A percentile compares a stretch with the other conserved stretches of the same genome.
Evolutionary conservation across 2,797 vertebrate species (phyloP).

Genomic region (Graptemys geographica): DNA sequence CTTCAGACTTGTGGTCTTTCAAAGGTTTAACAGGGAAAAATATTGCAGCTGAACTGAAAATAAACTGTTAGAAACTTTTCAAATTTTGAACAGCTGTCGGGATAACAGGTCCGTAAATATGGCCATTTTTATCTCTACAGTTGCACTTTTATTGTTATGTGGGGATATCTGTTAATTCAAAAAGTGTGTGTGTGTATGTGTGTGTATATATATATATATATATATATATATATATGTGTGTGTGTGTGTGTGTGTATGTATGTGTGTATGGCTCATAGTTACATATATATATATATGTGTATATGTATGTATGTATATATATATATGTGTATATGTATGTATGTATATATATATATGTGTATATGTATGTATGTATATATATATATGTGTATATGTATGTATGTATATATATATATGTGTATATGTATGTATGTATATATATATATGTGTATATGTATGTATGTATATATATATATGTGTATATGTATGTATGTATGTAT

Average conservation of each 20-base stretch:
- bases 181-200: neutral
- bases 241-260: neutral
- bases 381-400: too few relatives aligned
- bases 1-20: neutral
- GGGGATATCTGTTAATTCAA: neutral
- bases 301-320: too few relatives aligned
- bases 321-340: too few relatives aligned
- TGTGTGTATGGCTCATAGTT: too few relatives aligned
- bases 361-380: too few relatives aligned
- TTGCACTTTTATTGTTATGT: neutral
- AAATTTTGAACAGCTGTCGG: neutral
- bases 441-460: too few relatives aligned
- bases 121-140: neutral
- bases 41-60: neutral
- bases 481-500: neutral
- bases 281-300: too few relatives aligned
- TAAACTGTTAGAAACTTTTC: neutral
- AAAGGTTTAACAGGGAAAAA: neutral
- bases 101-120: neutral
- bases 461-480: too few relatives aligned
- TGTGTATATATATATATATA: neutral
- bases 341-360: too few relatives aligned
- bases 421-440: too few relatives aligned
- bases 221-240: neutral
- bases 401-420: too few relatives aligned